Evolutionary conservation across 1,140 invertebrate species (phyloP).

Genomic region (Phenacoccus solenopsis): DNA sequence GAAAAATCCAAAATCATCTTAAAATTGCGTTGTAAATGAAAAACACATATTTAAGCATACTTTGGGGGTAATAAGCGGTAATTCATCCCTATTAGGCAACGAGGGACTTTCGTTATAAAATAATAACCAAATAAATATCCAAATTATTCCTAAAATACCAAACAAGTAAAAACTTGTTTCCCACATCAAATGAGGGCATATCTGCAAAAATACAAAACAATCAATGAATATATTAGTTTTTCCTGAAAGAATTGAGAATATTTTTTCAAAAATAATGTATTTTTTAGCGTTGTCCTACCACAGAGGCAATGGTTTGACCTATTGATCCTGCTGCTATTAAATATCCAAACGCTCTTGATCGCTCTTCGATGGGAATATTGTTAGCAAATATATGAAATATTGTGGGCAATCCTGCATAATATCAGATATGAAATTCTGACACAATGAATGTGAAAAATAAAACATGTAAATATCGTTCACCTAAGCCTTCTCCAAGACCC

Average conservation of each 20-base stretch:
- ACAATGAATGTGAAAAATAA: background rate
- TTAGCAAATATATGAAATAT: constrained; percentile 70
- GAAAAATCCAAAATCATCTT: background rate
- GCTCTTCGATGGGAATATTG: constrained; percentile 56
- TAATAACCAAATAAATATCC: constrained; percentile 53
- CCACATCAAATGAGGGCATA: constrained; percentile 53
- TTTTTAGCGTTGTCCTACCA: too few species aligned
- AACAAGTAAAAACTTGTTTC: constrained; percentile 58
- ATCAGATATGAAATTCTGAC: too few species aligned
- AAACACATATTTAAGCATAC: constrained; percentile 32
- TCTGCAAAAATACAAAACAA: constrained; percentile 31
- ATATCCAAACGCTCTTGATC: constrained; percentile 63
- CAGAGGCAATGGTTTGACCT: constrained; percentile 61
- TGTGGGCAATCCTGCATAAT: constrained; percentile 52
- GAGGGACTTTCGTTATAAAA: constrained; percentile 44
- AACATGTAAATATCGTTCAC: constrained; percentile 34
- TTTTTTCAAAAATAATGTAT: constrained; percentile 13
- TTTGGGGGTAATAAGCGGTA: constrained; percentile 51
- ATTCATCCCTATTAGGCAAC: constrained; percentile 43
- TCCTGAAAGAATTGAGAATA: constrained; percentile 11
- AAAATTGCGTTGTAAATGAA: background rate
- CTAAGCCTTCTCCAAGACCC: constrained; percentile 63
- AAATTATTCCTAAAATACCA: constrained; percentile 54
- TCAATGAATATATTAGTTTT: background rate
- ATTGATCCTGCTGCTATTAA: constrained; percentile 59